Conservation (phyloP, 2,113 vertebrate genomes). For the Platysternon megacephalum region DNA sequence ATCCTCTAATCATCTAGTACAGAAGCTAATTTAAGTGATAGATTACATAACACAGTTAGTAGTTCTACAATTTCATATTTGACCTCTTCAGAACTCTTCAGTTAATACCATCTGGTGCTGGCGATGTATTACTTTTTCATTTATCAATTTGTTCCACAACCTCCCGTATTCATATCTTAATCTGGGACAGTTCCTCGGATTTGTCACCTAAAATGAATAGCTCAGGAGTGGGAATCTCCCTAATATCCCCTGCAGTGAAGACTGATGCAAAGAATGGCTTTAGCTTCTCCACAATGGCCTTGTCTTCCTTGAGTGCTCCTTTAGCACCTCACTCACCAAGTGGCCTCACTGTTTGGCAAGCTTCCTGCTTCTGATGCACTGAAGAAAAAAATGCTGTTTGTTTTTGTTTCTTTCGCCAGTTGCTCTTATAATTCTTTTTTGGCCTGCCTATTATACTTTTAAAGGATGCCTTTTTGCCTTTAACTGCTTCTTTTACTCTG, state of each 20-base stretch:
- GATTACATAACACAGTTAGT: background rate
- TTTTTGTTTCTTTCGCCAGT: background rate
- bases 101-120: background rate
- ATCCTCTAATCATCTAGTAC: background rate
- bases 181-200: background rate
- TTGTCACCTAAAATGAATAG: too few species aligned
- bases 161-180: background rate
- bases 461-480: background rate
- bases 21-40: background rate
- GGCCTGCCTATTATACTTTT: too few species aligned
- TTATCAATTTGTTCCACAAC: background rate
- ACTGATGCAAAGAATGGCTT: too few species aligned
- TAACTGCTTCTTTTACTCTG: background rate
- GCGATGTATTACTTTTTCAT: background rate
- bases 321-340: background rate
- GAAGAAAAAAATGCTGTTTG: background rate
- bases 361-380: background rate
- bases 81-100: background rate
- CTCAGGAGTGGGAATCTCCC: too few species aligned
- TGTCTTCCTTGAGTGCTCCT: background rate
- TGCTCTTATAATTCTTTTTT: background rate
- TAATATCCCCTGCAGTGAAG: too few species aligned
- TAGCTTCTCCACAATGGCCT: too few species aligned
- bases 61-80: background rate
- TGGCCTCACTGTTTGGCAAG: background rate